Percentiles rank a stretch among this genome's conserved stretches.
phyloP scores from a whole-genome alignment of 2,797 vertebrate genomes.

The Artibeus lituratus region DNA sequence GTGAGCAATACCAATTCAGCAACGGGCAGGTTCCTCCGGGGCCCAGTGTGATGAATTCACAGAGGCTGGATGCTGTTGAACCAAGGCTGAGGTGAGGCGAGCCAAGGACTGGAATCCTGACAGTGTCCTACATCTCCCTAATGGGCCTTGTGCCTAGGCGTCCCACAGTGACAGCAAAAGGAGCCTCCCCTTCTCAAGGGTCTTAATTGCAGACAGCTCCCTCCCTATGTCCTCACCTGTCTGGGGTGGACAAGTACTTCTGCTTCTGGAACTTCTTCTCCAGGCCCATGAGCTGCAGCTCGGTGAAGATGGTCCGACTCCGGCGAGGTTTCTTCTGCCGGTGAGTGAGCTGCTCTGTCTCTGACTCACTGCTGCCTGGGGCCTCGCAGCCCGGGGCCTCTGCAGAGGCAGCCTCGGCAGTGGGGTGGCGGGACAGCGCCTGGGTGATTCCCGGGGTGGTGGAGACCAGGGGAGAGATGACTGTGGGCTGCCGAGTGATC shows the following conservation, averaged over 20 bases:
- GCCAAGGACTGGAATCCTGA: not conserved
- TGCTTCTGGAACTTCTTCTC: conserved; percentile 99
- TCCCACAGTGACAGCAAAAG: not conserved
- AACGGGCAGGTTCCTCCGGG: not conserved
- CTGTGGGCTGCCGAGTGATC: conserved; percentile 91
- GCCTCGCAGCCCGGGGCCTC: conserved; percentile 84
- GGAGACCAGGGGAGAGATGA: conserved; percentile 85
- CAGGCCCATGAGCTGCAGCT: conserved; percentile 97
- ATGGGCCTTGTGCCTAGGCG: fast-evolving
- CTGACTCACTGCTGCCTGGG: conserved; percentile 92
- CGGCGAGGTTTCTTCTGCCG: conserved; percentile 94
- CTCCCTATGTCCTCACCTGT: conserved; percentile 86
- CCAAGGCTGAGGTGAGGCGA: not conserved
- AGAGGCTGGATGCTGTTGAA: not conserved
- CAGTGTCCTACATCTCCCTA: not conserved
- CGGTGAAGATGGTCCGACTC: conserved; percentile 98
- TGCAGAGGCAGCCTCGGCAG: conserved; percentile 52
- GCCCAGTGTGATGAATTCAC: fast-evolving
- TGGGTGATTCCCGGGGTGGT: conserved; percentile 74
- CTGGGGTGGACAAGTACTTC: conserved; percentile 98
- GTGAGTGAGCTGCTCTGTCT: conserved; percentile 87
- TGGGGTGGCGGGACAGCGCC: conserved; percentile 79
- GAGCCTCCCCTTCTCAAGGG: not conserved
- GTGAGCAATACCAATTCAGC: too few relatives aligned
- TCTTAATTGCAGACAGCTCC: not conserved